Base-by-base conservation (phyloP, 2,888 invertebrate genomes). In the Eubasilissa splendida region DNA sequence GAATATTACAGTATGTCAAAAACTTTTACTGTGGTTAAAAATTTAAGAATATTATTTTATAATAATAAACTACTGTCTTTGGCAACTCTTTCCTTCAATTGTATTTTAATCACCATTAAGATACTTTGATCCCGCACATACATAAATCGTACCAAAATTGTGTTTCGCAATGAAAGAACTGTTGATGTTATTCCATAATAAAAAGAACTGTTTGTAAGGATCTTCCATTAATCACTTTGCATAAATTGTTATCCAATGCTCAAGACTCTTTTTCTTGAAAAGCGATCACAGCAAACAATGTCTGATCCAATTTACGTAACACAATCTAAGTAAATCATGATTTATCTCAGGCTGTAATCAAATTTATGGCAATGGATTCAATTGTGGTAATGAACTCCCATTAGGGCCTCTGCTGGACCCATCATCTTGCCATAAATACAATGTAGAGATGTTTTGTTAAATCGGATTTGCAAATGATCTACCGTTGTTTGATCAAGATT, bases 381-480 rank as follows among this genome's bases (percentile, higher is more conserved):
- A 70, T 70, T 70, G 70, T 22, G 70, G 54, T 70, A 70, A 54
- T 70, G 70, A 70, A 54, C 53, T 70, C 53, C 70, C 70, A 70
- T 70, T 70, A 70, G 11, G 42, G 50, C 42, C 68, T n/a, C n/a
- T 50, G 68, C 68, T 50, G 33, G 50, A 42, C 68, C 68, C 50
- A 50, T 68, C 68, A 68, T 68, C 68, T 68, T 68, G n/a, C 42
- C 42, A 14, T 50, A 14, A 50, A 68, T 50, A 50, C 50, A 50
- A 68, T 68, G 14, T 68, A 42, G 68, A 68, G 33, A 4, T 68
- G 68, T 52, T 50, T 68, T n/a, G 68, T 50, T 68, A 50, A 68
- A 63, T 31, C 63, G 42, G 42, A 12, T 33, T 63, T 63, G 63
- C 31, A 42, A 63, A 63, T 33, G 63, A 63, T 63, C 33, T 63